Percentiles rank a stretch among this genome's conserved stretches.
These are phyloP conservation scores for Reticulitermes lucifugus DNA, from an alignment of 2,888 invertebrate species.

Conservation along the genomic window DNA sequence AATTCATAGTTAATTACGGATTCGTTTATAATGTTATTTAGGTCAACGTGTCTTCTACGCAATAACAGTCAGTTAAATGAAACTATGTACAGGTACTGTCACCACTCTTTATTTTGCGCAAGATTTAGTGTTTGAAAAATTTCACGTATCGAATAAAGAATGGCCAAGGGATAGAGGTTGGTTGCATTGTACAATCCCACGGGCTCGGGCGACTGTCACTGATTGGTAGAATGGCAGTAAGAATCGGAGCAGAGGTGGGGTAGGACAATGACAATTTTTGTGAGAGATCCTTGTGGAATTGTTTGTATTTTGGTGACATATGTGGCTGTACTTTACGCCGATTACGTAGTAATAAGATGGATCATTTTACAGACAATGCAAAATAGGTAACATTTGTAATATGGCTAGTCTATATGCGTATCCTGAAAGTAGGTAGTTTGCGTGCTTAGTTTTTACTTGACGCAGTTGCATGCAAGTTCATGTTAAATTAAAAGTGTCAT, in stretches of 20 bases:
- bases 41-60: too few relatives aligned
- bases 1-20: neutral
- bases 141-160: too few relatives aligned
- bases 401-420: too few relatives aligned
- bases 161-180: neutral
- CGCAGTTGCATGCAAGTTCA: too few relatives aligned
- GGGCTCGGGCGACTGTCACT: neutral
- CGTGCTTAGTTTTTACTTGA: too few relatives aligned
- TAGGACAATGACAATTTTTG: conserved; percentile 70
- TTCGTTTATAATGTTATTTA: too few relatives aligned
- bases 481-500: too few relatives aligned
- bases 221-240: conserved; percentile 20
- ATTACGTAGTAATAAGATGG: conserved; percentile 88
- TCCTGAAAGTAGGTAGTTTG: too few relatives aligned
- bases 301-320: conserved; percentile 85
- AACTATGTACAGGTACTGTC: too few relatives aligned
- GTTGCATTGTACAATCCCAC: neutral
- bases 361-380: conserved; percentile 84
- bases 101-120: too few relatives aligned
- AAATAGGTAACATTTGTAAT: conserved; percentile 71
- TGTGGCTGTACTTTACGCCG: conserved; percentile 83
- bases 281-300: conserved; percentile 87
- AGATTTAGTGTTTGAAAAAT: too few relatives aligned
- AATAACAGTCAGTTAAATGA: too few relatives aligned
- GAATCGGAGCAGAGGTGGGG: conserved; percentile 5